Base-by-base conservation (phyloP, 2,888 invertebrate genomes). In the Lamellibrachia satsuma region DNA sequence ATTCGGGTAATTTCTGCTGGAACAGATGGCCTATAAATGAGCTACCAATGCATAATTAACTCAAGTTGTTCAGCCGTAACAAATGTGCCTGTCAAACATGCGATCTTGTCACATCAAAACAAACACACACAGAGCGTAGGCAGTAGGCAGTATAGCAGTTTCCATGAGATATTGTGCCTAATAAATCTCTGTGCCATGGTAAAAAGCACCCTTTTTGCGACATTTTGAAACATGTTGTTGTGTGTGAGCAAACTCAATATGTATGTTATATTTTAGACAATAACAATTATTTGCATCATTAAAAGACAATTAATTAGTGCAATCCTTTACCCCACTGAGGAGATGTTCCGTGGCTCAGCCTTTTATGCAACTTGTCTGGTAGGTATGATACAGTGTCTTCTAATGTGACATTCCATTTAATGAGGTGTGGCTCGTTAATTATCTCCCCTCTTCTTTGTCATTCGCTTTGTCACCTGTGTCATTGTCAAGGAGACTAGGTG, bases 371-470 rank as follows among this genome's bases (percentile, higher is more conserved):
- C 75, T 4, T 75, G 75, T 75, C 15, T 75, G 3, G 75, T 22
- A 75, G 22, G n/a, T 22, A 75, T 22, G n/a, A 75, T 75, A 75
- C 15, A 4, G 15, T 22, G 22, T n/a, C 75, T 75, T 75, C 15
- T 75, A 75, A 75, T 75, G 75, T 75, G 75, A 75, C 75, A 75
- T 22, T 75, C 75, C 75, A 75, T 75, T 75, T 75, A 75, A 75
- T 75, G 75, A 75, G 75, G 75, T 75, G 75, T 75, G 75, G 22
- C 75, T 75, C 22, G 22, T 75, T 75, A 75, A n/a, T 75, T 75
- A 75, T 75, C 15, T 55, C 75, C n/a, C 75, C 75, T 75, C 22
- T 75, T 75, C 75, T 75, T 75, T 75, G 75, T 75, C 75, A 22
- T 4, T 11, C 22, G 75, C 75, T 75, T 75, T 6, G n/a, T 75